phyloP scores from a whole-genome alignment of 2,888 invertebrate species.

The Luperina nickerlii region DNA sequence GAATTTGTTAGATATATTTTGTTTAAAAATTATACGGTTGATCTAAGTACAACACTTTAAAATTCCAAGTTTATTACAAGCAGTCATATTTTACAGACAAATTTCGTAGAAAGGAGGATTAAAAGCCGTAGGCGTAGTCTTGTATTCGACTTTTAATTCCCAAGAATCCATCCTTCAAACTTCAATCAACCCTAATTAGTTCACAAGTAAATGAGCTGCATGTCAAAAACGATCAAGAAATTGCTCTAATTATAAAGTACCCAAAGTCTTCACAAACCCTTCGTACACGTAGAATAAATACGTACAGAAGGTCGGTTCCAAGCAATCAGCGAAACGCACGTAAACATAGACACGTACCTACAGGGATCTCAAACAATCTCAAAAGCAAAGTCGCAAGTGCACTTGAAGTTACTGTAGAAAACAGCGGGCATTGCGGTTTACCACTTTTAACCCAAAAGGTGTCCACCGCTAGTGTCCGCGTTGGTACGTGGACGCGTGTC shows the following conservation, averaged over 20 bases:
- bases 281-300: background rate
- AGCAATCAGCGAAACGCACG: background rate
- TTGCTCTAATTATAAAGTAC: conserved; percentile 58
- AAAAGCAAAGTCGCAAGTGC: background rate
- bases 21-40: background rate
- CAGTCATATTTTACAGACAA: background rate
- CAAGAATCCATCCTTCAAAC: conserved; percentile 17
- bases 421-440: background rate
- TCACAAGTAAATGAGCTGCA: conserved; percentile 48
- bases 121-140: conserved; percentile 8
- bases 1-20: too few species aligned
- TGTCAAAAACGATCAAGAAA: conserved; percentile 57
- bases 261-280: conserved; percentile 23
- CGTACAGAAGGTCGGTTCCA: background rate
- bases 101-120: background rate
- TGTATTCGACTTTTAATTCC: conserved; percentile 10
- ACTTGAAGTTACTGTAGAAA: background rate
- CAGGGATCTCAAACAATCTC: background rate
- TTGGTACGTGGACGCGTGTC: background rate
- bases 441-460: background rate
- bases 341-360: background rate
- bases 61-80: background rate
- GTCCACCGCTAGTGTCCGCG: too few species aligned
- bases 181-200: conserved; percentile 47
- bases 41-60: background rate